These are phyloP conservation scores for Polia nebulosa DNA, from an alignment of 2,888 invertebrate genomes.

Conservation along the genomic window DNA sequence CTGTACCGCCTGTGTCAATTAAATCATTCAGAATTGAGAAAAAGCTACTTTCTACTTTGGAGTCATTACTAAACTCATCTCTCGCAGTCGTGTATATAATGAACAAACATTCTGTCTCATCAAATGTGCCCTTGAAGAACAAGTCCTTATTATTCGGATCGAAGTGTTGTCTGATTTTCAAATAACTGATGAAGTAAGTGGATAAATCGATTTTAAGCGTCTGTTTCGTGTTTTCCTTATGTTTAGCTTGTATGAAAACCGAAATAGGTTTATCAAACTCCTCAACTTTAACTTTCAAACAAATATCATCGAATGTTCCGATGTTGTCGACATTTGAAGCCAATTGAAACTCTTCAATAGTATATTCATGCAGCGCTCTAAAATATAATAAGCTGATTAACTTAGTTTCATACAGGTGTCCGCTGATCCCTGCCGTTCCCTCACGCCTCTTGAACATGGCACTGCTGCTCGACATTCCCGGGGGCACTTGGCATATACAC, in stretches of 20 bases:
- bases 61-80: not conserved
- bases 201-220: not conserved
- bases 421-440: not conserved
- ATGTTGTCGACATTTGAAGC: constrained; percentile 1
- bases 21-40: not conserved
- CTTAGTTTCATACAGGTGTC: constrained; percentile 6
- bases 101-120: not conserved
- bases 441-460: not conserved
- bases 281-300: not conserved
- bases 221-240: not conserved
- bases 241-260: constrained; percentile 5
- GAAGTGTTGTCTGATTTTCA: not conserved
- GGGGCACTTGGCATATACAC: not conserved
- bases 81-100: constrained; percentile 3
- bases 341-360: not conserved
- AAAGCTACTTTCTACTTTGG: not conserved
- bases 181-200: not conserved
- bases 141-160: not conserved
- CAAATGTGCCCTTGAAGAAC: not conserved
- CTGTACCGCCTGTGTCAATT: constrained; percentile 16
- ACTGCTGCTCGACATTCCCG: not conserved
- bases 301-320: constrained; percentile 11
- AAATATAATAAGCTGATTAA: constrained; percentile 2
- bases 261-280: not conserved
- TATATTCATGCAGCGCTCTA: not conserved